Conservation (phyloP, 2,113 vertebrate species). For the Seriola dumerili region DNA sequence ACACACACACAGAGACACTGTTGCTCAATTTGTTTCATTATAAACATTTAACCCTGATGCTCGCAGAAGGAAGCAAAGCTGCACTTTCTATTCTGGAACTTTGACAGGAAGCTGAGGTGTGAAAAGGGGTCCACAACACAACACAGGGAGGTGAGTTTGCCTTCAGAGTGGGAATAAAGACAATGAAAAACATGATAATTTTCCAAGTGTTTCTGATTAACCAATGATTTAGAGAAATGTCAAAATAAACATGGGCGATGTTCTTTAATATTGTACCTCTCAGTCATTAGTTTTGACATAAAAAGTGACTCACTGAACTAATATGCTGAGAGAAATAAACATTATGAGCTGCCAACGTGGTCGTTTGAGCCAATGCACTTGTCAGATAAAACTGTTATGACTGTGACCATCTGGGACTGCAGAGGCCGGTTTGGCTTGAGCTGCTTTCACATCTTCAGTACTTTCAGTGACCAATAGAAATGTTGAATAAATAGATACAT, state of each 20-base stretch:
- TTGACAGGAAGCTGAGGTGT: constrained; percentile 24
- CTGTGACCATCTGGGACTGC: constrained; percentile 40
- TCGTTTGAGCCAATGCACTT: constrained; percentile 6
- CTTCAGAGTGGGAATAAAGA: neutral
- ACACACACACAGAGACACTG: neutral
- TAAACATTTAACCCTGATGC: constrained; percentile 4
- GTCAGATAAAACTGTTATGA: constrained; percentile 41
- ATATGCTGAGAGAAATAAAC: constrained; percentile 30
- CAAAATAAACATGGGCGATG: neutral
- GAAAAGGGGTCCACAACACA: constrained; percentile 31
- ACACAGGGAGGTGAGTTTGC: neutral
- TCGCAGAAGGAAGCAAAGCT: constrained; percentile 3
- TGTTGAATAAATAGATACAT: neutral
- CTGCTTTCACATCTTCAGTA: neutral
- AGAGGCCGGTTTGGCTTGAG: constrained; percentile 13
- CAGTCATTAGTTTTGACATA: neutral
- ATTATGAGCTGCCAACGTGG: constrained; percentile 1
- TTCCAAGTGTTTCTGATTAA: constrained; percentile 1
- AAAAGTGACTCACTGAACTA: neutral
- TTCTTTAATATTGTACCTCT: constrained; percentile 4
- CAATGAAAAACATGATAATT: neutral
- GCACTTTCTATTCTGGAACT: constrained; percentile 27
- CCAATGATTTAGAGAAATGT: neutral
- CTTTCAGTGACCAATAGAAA: neutral
- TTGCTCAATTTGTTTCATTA: neutral